These are phyloP conservation scores for Miichthys miiuy DNA, from an alignment of 2,797 vertebrate species.

Conservation along the genomic window DNA sequence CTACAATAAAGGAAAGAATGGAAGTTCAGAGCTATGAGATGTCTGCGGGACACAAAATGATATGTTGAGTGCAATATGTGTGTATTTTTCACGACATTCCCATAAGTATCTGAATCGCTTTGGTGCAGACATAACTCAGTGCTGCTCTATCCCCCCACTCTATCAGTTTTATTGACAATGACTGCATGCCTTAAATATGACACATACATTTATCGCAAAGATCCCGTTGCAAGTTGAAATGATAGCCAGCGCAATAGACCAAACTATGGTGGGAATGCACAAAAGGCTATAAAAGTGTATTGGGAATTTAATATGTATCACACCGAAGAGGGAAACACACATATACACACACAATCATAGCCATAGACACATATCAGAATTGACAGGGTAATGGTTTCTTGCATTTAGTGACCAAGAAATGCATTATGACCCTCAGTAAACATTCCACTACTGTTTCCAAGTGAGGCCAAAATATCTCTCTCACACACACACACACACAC, in stretches of 20 bases:
- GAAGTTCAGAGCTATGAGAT: slow-evolving; percentile 36
- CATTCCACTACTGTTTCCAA: slow-evolving; percentile 29
- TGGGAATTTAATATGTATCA: slow-evolving; percentile 59
- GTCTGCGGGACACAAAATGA: slow-evolving; percentile 49
- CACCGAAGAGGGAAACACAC: slow-evolving; percentile 15
- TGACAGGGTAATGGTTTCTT: slow-evolving; percentile 60
- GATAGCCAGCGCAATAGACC: slow-evolving; percentile 46
- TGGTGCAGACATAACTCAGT: slow-evolving; percentile 13
- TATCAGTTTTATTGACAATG: slow-evolving; percentile 62
- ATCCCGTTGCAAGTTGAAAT: slow-evolving; percentile 50
- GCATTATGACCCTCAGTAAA: slow-evolving; percentile 58
- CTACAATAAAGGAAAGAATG: slow-evolving; percentile 49
- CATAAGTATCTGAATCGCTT: slow-evolving; percentile 43
- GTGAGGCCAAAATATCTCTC: slow-evolving; percentile 21
- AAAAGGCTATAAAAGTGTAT: slow-evolving; percentile 61
- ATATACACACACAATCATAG: slow-evolving; percentile 1
- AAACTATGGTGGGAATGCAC: slow-evolving; percentile 50
- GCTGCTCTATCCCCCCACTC: slow-evolving; percentile 7
- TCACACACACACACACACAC: slow-evolving; percentile 11
- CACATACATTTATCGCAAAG: slow-evolving; percentile 47
- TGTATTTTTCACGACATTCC: slow-evolving; percentile 34
- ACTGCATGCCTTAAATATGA: slow-evolving; percentile 51
- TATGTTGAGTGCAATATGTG: slow-evolving; percentile 45
- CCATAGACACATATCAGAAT: slow-evolving; percentile 46
- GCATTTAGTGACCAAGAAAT: slow-evolving; percentile 60